Evolutionary conservation across 1,140 invertebrate genomes (phyloP), one percentile per base, ranked within the genome.

Genomic region (Brachionus rotundiformis): DNA sequence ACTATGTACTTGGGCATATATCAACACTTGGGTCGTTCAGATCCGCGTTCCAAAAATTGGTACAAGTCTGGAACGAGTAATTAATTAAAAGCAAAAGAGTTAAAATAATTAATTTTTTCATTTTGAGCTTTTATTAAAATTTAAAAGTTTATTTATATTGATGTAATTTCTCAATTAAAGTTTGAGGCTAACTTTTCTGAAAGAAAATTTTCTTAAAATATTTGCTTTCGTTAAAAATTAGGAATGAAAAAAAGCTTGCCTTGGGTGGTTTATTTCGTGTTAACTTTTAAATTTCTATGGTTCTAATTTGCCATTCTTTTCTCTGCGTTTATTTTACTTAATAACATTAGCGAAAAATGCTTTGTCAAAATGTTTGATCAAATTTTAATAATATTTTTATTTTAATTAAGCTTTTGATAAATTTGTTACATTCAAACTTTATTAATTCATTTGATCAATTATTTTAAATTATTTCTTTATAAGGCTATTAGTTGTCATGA

Each of bases 1-100:
- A n/a, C n/a, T n/a, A n/a, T n/a, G n/a, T 73, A 73, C 68, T 41
- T 25, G 68, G 68, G 19, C 68, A 73, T 25, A 73, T 44, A 2
- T 27, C 10, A 0, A 44, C n/a, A 73, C 10, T 44, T 13, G 68
- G 68, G 11, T 44, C 33, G 44, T 25, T 47, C 13, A 44, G 25
- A 73, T 73, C 36, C 1, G 68, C 19, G 3, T 73, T 10, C 68
- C 68, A 73, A 25, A 73, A 25, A 25, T 23, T 44, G 10, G 23
- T 19, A 44, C 68, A 73, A 44, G 36, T 16, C 11, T 73, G 31
- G 8, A 16, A 1, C 2, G 33, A 68, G 19, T 68, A 16, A 33
- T 36, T 36, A 19, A 39, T 68, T 16, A 41, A 68, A 36, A 68
- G n/a, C 3, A 68, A 31, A 31, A 68, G 29, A 16, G 8, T 36